Evolutionary conservation across 2,797 vertebrate genomes (phyloP).

Genomic region (Crenuchus spilurus): DNA sequence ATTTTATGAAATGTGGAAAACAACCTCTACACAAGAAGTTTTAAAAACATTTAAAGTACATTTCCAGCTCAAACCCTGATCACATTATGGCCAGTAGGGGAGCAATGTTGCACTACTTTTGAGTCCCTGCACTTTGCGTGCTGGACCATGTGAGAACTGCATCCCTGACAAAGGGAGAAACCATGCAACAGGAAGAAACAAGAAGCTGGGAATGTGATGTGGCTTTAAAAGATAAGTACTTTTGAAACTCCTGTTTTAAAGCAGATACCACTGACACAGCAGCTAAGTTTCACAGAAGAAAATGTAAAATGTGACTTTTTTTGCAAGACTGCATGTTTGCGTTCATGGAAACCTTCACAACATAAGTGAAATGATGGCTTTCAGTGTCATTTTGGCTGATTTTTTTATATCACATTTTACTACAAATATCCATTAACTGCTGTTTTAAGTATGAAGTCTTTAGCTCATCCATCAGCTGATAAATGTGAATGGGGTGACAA

Average conservation of each 20-base stretch:
- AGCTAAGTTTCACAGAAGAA: neutral
- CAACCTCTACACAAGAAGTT: too few relatives aligned
- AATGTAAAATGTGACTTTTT: neutral
- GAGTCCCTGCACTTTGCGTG: neutral
- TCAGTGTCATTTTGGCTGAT: too few relatives aligned
- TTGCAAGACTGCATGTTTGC: too few relatives aligned
- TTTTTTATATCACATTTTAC: too few relatives aligned
- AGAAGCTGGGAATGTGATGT: neutral
- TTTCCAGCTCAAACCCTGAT: neutral
- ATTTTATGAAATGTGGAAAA: too few relatives aligned
- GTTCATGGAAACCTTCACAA: too few relatives aligned
- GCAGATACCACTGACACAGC: neutral
- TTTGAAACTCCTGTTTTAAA: neutral
- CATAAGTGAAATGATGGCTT: too few relatives aligned
- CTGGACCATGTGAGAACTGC: conserved; percentile 28
- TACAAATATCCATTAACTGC: too few relatives aligned
- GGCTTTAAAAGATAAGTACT: conserved; percentile 11
- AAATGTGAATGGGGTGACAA: neutral
- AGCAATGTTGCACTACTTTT: conserved; percentile 58
- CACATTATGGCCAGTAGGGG: conserved; percentile 53
- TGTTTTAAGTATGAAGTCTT: neutral
- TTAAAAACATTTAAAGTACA: neutral
- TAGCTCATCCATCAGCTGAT: neutral
- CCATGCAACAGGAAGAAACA: conserved; percentile 23
- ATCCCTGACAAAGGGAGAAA: conserved; percentile 17